Conservation (phyloP, 2,113 vertebrate genomes). For the Thinocorus orbignyianus region DNA sequence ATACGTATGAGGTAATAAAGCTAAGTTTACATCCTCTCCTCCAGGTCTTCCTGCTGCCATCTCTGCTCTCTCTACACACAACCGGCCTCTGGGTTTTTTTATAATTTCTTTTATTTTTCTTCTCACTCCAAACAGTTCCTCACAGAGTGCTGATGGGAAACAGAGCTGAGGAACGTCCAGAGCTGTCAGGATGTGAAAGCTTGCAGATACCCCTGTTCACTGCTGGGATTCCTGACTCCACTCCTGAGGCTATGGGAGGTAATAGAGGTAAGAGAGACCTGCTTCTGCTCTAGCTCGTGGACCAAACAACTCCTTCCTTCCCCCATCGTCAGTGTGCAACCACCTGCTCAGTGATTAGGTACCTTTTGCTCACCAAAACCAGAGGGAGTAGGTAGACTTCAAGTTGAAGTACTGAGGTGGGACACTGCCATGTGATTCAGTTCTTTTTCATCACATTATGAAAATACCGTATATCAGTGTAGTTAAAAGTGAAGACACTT, state of each 20-base stretch:
- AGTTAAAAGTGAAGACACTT: background rate
- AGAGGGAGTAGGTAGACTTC: background rate
- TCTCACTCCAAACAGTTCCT: background rate
- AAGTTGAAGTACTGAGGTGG: background rate
- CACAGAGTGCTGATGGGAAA: background rate
- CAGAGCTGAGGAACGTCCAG: background rate
- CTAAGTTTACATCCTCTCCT: background rate
- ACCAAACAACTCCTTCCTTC: background rate
- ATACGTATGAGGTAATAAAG: background rate
- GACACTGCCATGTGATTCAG: background rate
- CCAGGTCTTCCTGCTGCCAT: background rate
- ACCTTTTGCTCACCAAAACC: background rate
- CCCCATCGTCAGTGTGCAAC: background rate
- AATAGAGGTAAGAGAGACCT: background rate
- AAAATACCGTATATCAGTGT: background rate
- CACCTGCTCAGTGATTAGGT: background rate
- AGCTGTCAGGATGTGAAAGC: background rate
- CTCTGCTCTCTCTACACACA: background rate
- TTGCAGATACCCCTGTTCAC: background rate
- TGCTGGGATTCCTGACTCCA: background rate
- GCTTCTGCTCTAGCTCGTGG: background rate
- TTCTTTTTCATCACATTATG: background rate
- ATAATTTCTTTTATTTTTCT: background rate
- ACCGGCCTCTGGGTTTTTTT: background rate
- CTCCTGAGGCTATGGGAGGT: background rate